phyloP scores from a whole-genome alignment of 2,888 invertebrate genomes.

The Drosophila nigricruria region DNA sequence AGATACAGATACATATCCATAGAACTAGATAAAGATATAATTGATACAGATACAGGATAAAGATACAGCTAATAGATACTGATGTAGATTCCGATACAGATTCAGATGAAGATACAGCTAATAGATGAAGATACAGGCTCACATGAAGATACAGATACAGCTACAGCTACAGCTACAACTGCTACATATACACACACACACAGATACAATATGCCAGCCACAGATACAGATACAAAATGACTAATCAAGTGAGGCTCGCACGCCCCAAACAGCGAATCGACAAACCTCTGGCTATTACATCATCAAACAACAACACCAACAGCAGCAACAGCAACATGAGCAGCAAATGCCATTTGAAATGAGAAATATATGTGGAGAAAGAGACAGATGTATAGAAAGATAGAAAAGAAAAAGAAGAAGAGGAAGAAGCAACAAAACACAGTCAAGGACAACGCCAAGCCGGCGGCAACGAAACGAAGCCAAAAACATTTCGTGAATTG shows the following conservation, averaged over 20 bases:
- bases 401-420: background rate
- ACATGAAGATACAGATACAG: background rate
- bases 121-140: background rate
- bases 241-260: slow-evolving; percentile 36
- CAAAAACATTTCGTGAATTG: slow-evolving; percentile 14
- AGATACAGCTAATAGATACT: background rate
- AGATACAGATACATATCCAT: background rate
- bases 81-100: background rate
- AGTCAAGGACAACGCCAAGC: slow-evolving; percentile 64
- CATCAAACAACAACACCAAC: slow-evolving; percentile 31
- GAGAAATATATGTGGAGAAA: background rate
- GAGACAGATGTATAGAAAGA: background rate
- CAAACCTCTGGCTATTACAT: slow-evolving; percentile 46
- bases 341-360: slow-evolving; percentile 3
- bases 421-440: background rate
- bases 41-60: background rate
- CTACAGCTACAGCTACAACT: background rate
- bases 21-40: background rate
- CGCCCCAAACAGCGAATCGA: slow-evolving; percentile 33
- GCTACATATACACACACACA: background rate
- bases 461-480: slow-evolving; percentile 46
- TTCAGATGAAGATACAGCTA: background rate
- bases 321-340: background rate
- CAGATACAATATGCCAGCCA: background rate
- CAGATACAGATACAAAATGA: slow-evolving; percentile 47